A percentile compares a stretch with the other conserved stretches of the same genome.
Conservation (phyloP, 2,113 vertebrate species). For the Lophius piscatorius region DNA sequence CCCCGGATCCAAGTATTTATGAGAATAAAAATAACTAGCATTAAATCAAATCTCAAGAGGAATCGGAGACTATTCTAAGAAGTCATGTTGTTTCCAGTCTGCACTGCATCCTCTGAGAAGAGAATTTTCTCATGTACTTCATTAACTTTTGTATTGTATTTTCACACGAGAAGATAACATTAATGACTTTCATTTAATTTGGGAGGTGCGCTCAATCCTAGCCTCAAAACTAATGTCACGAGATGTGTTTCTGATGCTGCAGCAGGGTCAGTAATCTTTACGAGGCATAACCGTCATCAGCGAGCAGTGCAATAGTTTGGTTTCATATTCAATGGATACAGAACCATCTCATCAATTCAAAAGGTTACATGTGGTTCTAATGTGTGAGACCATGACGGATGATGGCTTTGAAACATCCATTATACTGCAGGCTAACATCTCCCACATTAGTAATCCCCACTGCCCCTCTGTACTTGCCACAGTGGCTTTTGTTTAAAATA, state of each 20-base stretch:
- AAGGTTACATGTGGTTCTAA: conserved; percentile 38
- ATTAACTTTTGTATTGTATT: too few species aligned
- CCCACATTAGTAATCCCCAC: conserved; percentile 15
- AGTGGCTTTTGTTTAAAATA: conserved; percentile 63
- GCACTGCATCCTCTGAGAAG: neutral
- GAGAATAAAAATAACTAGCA: conserved; percentile 75
- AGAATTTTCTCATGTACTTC: too few species aligned
- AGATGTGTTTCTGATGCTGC: too few species aligned
- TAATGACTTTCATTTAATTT: too few species aligned
- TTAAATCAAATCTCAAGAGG: conserved; percentile 76
- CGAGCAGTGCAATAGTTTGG: too few species aligned
- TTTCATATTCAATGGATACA: conserved; percentile 11
- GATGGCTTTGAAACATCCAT: conserved; percentile 28
- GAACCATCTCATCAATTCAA: conserved; percentile 15
- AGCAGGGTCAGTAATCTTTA: too few species aligned
- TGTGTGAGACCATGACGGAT: conserved; percentile 23
- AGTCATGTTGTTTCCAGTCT: neutral
- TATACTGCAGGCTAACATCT: conserved; percentile 22
- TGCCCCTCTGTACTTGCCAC: conserved; percentile 27
- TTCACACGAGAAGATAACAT: too few species aligned
- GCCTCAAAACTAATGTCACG: too few species aligned
- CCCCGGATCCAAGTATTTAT: conserved; percentile 74
- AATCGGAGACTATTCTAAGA: neutral
- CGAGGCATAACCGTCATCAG: too few species aligned
- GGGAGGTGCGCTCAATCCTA: too few species aligned